A percentile compares a stretch with the other conserved stretches of the same genome.
Conservation (phyloP, 1,140 invertebrate genomes). For the Neodiprion pinetum region DNA sequence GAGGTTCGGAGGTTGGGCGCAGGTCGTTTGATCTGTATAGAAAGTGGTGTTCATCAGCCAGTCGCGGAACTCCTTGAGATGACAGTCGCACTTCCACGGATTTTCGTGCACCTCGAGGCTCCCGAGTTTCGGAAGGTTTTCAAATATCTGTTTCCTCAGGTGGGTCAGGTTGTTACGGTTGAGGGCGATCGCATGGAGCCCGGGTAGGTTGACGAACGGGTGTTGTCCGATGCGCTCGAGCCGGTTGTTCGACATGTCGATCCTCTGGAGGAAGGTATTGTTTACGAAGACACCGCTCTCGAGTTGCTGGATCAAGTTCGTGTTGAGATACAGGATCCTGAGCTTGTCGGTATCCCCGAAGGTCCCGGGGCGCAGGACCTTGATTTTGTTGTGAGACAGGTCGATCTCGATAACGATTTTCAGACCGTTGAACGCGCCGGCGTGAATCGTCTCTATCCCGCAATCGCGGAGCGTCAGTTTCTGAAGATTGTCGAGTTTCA, state of each 20-base stretch:
- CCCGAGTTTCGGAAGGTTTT: constrained; percentile 69
- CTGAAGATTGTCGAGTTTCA: constrained; percentile 79
- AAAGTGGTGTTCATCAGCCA: constrained; percentile 76
- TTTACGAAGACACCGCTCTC: constrained; percentile 80
- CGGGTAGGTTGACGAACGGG: constrained; percentile 75
- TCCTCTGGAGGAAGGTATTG: constrained; percentile 74
- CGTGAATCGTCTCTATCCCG: constrained; percentile 72
- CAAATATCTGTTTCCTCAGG: constrained; percentile 67
- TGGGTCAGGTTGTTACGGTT: constrained; percentile 75
- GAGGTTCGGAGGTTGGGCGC: constrained; percentile 72
- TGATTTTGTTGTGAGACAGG: constrained; percentile 78
- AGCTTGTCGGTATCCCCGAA: constrained; percentile 75
- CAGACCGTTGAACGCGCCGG: constrained; percentile 76
- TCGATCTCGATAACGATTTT: constrained; percentile 85
- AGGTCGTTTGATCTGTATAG: constrained; percentile 74
- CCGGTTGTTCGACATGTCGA: constrained; percentile 78
- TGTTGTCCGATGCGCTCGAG: constrained; percentile 72
- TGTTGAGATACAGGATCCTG: constrained; percentile 73
- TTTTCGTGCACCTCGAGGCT: constrained; percentile 81
- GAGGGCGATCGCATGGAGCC: constrained; percentile 72
- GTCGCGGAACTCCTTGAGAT: constrained; percentile 78
- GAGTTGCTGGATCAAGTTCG: constrained; percentile 75
- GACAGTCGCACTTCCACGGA: constrained; percentile 89
- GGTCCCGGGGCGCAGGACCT: constrained; percentile 71
- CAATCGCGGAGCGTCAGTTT: constrained; percentile 79